These are phyloP conservation scores for Drosophila kurseongensis DNA, from an alignment of 1,140 invertebrate species.

Conservation along the genomic window DNA sequence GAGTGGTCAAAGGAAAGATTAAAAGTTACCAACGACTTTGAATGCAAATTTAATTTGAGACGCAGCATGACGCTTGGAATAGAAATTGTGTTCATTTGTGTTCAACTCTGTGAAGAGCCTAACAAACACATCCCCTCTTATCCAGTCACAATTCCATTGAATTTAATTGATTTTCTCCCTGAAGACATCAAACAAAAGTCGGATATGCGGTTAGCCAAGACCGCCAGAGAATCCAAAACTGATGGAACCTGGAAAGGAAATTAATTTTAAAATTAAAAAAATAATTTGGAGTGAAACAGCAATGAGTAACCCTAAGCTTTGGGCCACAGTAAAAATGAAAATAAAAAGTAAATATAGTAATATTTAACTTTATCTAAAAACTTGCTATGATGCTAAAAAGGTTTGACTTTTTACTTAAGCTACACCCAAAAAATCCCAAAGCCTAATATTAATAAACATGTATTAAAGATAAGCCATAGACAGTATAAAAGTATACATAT, in stretches of 20 bases:
- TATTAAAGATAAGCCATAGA: too few species aligned
- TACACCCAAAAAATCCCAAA: too few species aligned
- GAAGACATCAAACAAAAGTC: conserved; percentile 39
- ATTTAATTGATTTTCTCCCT: conserved; percentile 66
- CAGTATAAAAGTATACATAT: too few species aligned
- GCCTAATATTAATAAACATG: too few species aligned
- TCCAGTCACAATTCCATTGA: conserved; percentile 53
- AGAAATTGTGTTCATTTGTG: conserved; percentile 46
- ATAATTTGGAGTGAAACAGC: too few species aligned
- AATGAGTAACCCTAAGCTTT: too few species aligned
- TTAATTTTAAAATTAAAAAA: conserved; percentile 6
- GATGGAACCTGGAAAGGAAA: conserved; percentile 18
- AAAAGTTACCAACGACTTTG: conserved; percentile 36
- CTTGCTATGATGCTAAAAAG: too few species aligned
- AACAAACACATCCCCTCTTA: background rate
- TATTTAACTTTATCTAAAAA: too few species aligned
- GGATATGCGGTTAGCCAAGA: conserved; percentile 23
- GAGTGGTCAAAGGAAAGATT: background rate
- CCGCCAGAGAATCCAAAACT: conserved; percentile 6
- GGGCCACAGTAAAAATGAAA: too few species aligned
- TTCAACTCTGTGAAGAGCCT: conserved; percentile 4
- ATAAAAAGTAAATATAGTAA: too few species aligned
- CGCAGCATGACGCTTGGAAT: conserved; percentile 52
- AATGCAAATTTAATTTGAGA: conserved; percentile 64
- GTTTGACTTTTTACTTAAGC: too few species aligned